Evolutionary conservation across 92 coral and sea anemone genomes (phyloP).

Genomic region (Hydrozoanthus gracilis): DNA sequence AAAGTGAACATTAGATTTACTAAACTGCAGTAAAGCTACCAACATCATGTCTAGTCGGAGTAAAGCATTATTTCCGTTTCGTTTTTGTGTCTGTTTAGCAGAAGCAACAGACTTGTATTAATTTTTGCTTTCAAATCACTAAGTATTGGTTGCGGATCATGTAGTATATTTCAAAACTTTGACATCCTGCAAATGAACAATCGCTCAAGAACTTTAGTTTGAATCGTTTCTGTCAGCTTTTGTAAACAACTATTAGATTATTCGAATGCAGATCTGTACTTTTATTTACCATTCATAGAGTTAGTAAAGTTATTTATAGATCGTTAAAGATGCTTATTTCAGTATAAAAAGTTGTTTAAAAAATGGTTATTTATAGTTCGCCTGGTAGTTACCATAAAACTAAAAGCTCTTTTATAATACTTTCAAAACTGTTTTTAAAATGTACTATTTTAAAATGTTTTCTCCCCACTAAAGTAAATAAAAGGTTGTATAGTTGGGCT

Average conservation of each 20-base stretch:
- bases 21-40: constrained; percentile 21
- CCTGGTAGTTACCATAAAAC: constrained; percentile 29
- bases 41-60: constrained; percentile 28
- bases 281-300: constrained; percentile 16
- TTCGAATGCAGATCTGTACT: constrained; percentile 14
- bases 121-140: constrained; percentile 16
- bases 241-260: constrained; percentile 12
- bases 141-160: constrained; percentile 25
- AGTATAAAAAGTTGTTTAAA: not conserved
- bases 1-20: constrained; percentile 33
- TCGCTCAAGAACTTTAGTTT: constrained; percentile 23
- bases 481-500: constrained; percentile 21
- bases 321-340: not conserved
- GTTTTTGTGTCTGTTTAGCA: no score
- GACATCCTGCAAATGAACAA: constrained; percentile 28
- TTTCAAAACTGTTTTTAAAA: constrained; percentile 44
- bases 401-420: constrained; percentile 32
- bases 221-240: constrained; percentile 36
- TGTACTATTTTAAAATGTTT: constrained; percentile 44
- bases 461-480: constrained; percentile 30
- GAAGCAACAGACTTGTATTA: constrained; percentile 17
- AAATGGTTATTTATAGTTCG: constrained; percentile 3
- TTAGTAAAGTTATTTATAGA: constrained; percentile 6
- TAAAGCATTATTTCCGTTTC: constrained; percentile 28
- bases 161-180: constrained; percentile 30